Base-by-base conservation (phyloP, 1,140 invertebrate species). In the Scaptomyza montana region DNA sequence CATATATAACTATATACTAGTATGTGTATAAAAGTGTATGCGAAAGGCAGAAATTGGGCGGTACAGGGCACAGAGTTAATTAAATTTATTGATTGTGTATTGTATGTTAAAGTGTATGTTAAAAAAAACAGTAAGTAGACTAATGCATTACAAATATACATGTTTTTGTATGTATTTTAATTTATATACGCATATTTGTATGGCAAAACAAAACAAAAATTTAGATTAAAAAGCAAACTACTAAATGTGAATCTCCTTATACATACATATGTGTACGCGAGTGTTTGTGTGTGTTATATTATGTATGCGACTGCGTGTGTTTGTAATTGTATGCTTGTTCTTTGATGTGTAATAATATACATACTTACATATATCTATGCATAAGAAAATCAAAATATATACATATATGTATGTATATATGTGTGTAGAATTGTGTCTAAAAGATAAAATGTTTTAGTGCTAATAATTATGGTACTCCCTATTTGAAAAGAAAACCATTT, bases 241-340 rank as follows among this genome's bases (percentile, higher is more conserved):
- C 71, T 84, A 84, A 78, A 81, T 78, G 71, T 82, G 79, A 77
- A 84, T 75, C 75, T 82, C 80, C 64, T 30, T 64, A 25, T 25
- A 25, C 21, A 25, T 25, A 25, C 21, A 25, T 25, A 25, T 25
- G 21, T 25, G 73, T 28, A 8, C 70, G 66, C 21, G 25, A 45
- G 47, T 57, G 55, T 47, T 9, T 57, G 53, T 56, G 50, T 51
- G 19, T 63, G 46, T 33, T 12, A 59, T 43, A 30, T 41, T 8
- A 21, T 33, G 25, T 33, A 16, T 5, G 12, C 13, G 12, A 21
- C 21, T 19, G 43, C 12, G 8, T 39, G 10, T 55, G 51, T 12
- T 28, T 51, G 28, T 19, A 36, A 1, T 3, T 30, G 51, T 56
- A 51, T 68, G 65, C 49, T 51, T 74, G 62, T 74, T 69, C 56